A percentile compares a stretch with the other conserved stretches of the same genome.
These are phyloP conservation scores for Patagioenas fasciata DNA, from an alignment of 2,113 vertebrate species.

Conservation along the genomic window DNA sequence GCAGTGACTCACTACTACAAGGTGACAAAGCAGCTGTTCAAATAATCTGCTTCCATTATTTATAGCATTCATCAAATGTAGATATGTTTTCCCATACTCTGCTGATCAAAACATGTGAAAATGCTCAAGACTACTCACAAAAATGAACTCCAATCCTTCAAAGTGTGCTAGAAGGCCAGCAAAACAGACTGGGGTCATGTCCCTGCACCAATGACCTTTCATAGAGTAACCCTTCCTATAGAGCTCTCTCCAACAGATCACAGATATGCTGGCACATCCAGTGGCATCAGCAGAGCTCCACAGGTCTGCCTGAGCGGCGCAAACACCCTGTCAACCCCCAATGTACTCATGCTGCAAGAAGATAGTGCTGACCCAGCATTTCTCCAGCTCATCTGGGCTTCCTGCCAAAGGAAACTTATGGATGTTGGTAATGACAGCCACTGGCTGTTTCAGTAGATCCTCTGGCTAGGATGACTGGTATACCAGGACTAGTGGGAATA, in stretches of 20 bases:
- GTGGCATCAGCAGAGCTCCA: not conserved
- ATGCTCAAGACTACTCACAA: not conserved
- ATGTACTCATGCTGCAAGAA: not conserved
- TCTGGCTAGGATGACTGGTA: not conserved
- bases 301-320: not conserved
- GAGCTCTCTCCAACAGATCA: fast-evolving
- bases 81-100: not conserved
- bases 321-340: not conserved
- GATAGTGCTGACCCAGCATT: not conserved
- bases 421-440: not conserved
- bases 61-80: not conserved
- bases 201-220: not conserved
- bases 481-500: not conserved
- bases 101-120: not conserved
- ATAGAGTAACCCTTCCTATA: not conserved
- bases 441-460: not conserved
- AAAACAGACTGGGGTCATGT: not conserved
- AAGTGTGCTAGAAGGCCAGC: not conserved
- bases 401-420: not conserved
- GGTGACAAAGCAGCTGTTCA: not conserved
- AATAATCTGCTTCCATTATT: not conserved
- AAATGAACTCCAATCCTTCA: not conserved
- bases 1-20: not conserved
- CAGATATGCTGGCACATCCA: not conserved
- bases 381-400: not conserved